Evolutionary conservation across 1,140 invertebrate genomes (phyloP).

Genomic region (Ceratoteleas bidentatus): DNA sequence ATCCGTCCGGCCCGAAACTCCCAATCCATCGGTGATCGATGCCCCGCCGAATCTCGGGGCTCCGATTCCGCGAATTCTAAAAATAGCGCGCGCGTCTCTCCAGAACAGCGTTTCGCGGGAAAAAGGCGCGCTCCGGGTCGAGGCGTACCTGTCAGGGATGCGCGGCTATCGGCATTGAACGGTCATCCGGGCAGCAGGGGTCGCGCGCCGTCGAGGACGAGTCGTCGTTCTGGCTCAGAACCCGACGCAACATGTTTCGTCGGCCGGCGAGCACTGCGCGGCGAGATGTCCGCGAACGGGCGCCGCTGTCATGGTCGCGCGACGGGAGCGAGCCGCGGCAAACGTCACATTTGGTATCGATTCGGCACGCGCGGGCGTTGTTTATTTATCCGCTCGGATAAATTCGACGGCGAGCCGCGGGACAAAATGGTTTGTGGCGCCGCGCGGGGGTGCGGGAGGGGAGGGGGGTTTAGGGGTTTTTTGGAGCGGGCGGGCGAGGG

Average conservation of each 20-base stretch:
- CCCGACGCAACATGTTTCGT: conserved; percentile 46
- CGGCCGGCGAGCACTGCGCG: conserved; percentile 6
- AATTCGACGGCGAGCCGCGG: no score
- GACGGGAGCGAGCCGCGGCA: conserved; percentile 14
- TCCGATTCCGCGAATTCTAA: no score
- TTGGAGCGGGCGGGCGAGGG: no score
- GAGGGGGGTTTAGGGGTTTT: no score
- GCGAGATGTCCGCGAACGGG: conserved; percentile 8
- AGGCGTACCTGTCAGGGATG: conserved; percentile 49
- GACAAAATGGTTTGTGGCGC: no score
- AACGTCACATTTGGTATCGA: conserved; percentile 9
- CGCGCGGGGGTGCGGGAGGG: no score
- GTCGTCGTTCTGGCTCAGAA: conserved; percentile 25
- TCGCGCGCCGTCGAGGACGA: conserved; percentile 39
- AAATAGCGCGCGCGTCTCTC: no score
- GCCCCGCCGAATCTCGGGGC: no score
- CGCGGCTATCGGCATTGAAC: conserved; percentile 44
- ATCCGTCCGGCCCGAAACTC: no score
- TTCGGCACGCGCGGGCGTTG: not conserved
- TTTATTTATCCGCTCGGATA: not conserved
- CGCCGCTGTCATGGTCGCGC: conserved; percentile 25
- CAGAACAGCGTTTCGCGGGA: no score
- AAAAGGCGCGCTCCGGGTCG: no score
- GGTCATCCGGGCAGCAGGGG: conserved; percentile 35
- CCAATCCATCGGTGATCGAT: no score